Evolutionary conservation across 30 jellyfish, hydroid and myxozoan species (phyloP).

Genomic region (Cassiopea xamachana): DNA sequence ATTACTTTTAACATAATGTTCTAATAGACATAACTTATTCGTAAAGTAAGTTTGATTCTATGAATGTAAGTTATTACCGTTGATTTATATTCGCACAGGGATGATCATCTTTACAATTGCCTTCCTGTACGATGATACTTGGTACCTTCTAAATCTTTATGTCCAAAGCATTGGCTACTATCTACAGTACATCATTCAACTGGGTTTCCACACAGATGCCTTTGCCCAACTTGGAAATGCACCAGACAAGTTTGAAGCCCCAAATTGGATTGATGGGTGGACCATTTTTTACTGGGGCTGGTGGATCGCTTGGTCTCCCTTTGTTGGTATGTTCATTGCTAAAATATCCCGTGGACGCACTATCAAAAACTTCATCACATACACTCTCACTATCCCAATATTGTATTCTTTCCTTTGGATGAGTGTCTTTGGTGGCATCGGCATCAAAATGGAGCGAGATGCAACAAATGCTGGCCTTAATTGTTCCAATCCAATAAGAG

Average conservation of each 20-base stretch:
- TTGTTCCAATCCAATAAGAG: too few relatives aligned
- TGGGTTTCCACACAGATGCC: neutral
- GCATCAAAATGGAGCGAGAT: neutral
- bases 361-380: too few relatives aligned
- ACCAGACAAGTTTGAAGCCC: too few relatives aligned
- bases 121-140: neutral
- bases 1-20: too few relatives aligned
- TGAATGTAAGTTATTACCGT: too few relatives aligned
- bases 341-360: neutral
- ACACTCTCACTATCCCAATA: neutral
- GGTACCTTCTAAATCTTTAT: neutral
- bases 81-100: neutral
- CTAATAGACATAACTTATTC: too few relatives aligned
- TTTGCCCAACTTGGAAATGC: neutral
- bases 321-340: neutral
- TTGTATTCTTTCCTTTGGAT: too few relatives aligned
- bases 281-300: neutral
- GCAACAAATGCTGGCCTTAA: neutral
- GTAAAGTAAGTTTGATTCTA: constrained; percentile 75
- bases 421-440: neutral
- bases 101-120: too few relatives aligned
- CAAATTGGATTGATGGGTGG: neutral
- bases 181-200: neutral
- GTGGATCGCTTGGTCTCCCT: neutral
- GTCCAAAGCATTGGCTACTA: neutral